Base-by-base conservation (phyloP, 2,888 invertebrate genomes). In the Watsonalla cultraria region DNA sequence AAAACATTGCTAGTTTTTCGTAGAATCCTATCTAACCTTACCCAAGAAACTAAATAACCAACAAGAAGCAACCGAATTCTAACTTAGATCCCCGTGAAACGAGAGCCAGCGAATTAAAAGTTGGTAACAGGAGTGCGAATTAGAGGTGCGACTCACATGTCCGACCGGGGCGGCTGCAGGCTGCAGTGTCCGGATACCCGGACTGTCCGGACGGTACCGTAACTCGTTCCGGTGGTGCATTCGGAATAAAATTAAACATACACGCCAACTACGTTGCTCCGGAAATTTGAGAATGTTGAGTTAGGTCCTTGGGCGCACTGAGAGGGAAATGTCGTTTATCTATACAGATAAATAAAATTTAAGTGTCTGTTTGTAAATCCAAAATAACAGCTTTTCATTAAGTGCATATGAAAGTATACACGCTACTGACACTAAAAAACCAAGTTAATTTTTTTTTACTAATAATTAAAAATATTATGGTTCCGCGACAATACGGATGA, bases 121-220 rank as follows among this genome's bases (percentile, higher is more conserved):
- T 74, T 70, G 59, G 63, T 68, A 74, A 69, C 67, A 64, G 52
- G 59, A 70, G 61, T 57, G 62, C 68, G 68, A 71, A 68, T 67
- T 72, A 68, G 59, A 51, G 37, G 37, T 49, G 37, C 15, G 37
- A 39, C 49, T 49, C 37, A 6, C 37, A 48, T 48, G 48, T 48
- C 7, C 37, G 42, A 55, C 57, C 56, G 55, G 56, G 54, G 52
- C 51, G 46, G 52, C 45, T 34, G 45, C 45, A 52, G 55, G 51
- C 37, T 11, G 50, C 39, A 37, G 11, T 46, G 46, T 51, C 9
- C 37, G 34, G 35, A 13, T 34, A 39, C 33, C 48, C 46, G 11
- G 39, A 46, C 37, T 37, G 37, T 37, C 37, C 37, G 37, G 37
- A 37, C 7, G 37, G 42, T 46, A 45, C 15, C 46, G 52, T 13